Conservation (phyloP, 2,113 vertebrate genomes). For the Synodontis membranacea region DNA sequence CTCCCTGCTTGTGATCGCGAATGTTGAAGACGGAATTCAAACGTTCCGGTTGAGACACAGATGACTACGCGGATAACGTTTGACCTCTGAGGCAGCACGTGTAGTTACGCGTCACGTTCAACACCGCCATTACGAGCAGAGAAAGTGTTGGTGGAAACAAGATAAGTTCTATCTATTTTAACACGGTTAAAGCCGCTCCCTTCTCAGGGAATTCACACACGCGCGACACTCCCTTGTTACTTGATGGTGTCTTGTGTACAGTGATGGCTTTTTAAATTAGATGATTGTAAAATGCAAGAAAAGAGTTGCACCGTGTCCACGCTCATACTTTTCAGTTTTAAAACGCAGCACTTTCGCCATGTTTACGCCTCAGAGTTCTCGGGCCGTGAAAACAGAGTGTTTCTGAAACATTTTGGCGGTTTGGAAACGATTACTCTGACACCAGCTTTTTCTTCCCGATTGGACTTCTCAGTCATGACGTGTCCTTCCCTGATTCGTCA, state of each 20-base stretch:
- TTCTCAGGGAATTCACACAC: not conserved
- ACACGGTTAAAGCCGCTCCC: not conserved
- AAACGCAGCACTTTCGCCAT: no score
- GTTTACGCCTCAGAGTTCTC: no score
- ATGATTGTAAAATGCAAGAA: not conserved
- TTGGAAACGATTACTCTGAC: no score
- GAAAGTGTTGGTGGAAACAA: not conserved
- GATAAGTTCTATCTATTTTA: not conserved
- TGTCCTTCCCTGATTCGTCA: no score
- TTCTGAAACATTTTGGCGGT: no score
- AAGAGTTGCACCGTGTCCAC: not conserved
- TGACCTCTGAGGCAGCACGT: not conserved
- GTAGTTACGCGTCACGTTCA: not conserved
- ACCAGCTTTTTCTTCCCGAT: no score
- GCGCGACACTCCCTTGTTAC: not conserved
- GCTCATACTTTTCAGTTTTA: no score
- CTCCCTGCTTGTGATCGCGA: not conserved
- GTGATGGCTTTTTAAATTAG: not conserved
- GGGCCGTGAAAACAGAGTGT: no score
- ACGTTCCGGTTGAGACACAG: not conserved
- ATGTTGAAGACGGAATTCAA: not conserved
- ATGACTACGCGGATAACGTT: not conserved
- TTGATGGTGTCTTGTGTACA: no score
- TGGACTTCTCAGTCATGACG: no score
- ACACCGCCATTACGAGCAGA: not conserved